phyloP scores from a whole-genome alignment of 2,888 invertebrate species.

The Erpobdella octoculata region DNA sequence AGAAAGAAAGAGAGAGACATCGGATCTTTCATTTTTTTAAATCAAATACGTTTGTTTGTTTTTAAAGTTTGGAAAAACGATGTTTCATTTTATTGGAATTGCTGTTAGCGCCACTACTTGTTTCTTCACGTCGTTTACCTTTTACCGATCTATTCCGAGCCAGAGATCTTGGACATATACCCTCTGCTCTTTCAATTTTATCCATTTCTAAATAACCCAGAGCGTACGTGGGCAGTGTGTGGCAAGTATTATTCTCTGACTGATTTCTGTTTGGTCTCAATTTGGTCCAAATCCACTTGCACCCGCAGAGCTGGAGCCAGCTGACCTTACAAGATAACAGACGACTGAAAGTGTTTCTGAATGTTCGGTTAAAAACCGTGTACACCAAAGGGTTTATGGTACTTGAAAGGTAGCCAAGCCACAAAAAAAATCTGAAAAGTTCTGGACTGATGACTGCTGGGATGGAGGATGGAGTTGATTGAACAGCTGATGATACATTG shows the following conservation, averaged over 20 bases:
- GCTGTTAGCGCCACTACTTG: too few relatives aligned
- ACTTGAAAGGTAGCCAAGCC: slow-evolving; percentile 23
- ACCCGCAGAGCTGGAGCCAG: neutral
- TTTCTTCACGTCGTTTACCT: too few relatives aligned
- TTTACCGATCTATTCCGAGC: neutral
- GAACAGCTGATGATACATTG: neutral
- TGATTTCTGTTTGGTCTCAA: neutral
- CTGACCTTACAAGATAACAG: slow-evolving; percentile 4
- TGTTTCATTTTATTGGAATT: too few relatives aligned
- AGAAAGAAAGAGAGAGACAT: too few relatives aligned
- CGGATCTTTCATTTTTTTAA: too few relatives aligned
- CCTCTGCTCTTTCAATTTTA: slow-evolving; percentile 20
- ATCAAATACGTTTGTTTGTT: too few relatives aligned
- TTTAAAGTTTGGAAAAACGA: too few relatives aligned
- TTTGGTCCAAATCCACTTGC: neutral
- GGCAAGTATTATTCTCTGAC: neutral
- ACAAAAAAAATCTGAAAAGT: slow-evolving; percentile 11
- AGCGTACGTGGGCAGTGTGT: neutral
- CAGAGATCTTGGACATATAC: neutral
- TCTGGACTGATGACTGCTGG: slow-evolving; percentile 8
- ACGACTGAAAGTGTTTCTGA: slow-evolving; percentile 15
- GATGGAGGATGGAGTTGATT: too few relatives aligned
- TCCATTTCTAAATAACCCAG: slow-evolving; percentile 20
- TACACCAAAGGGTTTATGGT: slow-evolving; percentile 23
- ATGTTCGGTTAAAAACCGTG: slow-evolving; percentile 22